Conservation (phyloP, 1,140 invertebrate genomes). For the Scaptomyza montana region DNA sequence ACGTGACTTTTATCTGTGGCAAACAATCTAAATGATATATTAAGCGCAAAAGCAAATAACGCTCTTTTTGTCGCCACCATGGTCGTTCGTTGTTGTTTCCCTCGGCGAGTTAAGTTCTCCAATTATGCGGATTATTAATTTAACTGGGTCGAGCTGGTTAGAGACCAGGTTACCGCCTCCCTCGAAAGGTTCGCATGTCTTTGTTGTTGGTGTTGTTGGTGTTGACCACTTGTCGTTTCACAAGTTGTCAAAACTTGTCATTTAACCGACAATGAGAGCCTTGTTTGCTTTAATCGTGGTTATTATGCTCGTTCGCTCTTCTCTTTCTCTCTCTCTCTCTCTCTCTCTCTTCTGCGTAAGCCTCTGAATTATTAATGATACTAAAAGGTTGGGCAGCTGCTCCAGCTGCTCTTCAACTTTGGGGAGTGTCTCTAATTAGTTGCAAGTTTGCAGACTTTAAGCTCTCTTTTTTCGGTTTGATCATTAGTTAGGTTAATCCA, state of each 20-base stretch:
- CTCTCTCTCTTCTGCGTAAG: too few species aligned
- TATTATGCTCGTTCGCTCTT: conserved; percentile 63
- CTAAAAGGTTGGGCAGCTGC: conserved; percentile 43
- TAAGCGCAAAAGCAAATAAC: conserved; percentile 83
- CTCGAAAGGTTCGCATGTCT: conserved; percentile 14
- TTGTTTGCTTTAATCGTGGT: conserved; percentile 84
- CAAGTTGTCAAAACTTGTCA: conserved; percentile 84
- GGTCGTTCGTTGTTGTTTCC: conserved; percentile 34
- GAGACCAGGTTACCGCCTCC: conserved; percentile 5
- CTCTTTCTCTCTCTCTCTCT: conserved; percentile 3
- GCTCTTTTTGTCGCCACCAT: conserved; percentile 68
- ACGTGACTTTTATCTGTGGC: conserved; percentile 66
- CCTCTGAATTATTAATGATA: conserved; percentile 69
- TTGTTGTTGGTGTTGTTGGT: conserved; percentile 25
- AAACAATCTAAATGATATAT: conserved; percentile 84
- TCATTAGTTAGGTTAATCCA: conserved; percentile 24
- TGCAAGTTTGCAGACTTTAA: background rate
- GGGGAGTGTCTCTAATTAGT: conserved; percentile 70
- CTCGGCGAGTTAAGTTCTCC: conserved; percentile 74
- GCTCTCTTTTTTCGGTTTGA: background rate
- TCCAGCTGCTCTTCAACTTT: conserved; percentile 33
- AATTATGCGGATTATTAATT: conserved; percentile 84
- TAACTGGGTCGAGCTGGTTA: conserved; percentile 68
- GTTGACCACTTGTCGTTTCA: conserved; percentile 79
- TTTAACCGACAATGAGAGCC: conserved; percentile 83